Evolutionary conservation across 2,888 invertebrate genomes (phyloP).

Genomic region (Diaperis boleti): DNA sequence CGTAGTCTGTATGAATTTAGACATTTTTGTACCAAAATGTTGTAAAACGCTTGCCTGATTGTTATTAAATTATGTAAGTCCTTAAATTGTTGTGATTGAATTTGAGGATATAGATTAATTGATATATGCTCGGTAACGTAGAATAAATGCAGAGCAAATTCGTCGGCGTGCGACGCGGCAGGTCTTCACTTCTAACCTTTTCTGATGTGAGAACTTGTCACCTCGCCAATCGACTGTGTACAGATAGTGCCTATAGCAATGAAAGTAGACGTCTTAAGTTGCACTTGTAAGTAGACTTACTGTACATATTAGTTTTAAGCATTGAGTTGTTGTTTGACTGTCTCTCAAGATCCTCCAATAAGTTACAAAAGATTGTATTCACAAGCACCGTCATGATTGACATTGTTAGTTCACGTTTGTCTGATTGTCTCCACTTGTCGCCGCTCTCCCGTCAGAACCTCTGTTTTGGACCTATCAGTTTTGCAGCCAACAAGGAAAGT

Average conservation of each 20-base stretch:
- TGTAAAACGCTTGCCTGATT: constrained; percentile 43
- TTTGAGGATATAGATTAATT: constrained; percentile 39
- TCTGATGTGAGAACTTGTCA: constrained; percentile 37
- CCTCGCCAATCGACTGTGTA: constrained; percentile 55
- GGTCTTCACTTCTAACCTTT: constrained; percentile 30
- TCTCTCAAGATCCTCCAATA: constrained; percentile 28
- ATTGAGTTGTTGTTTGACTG: constrained; percentile 45
- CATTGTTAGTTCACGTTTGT: neutral
- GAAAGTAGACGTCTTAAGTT: constrained; percentile 59
- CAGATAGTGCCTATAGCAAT: constrained; percentile 64
- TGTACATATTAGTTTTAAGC: constrained; percentile 51
- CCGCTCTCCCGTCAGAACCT: too few relatives aligned
- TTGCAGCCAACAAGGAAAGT: too few relatives aligned
- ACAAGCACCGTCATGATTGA: too few relatives aligned
- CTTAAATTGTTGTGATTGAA: constrained; percentile 25
- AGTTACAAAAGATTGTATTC: constrained; percentile 38
- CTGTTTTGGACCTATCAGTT: too few relatives aligned
- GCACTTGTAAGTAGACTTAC: constrained; percentile 58
- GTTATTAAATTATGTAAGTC: constrained; percentile 36
- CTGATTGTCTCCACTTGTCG: too few relatives aligned
- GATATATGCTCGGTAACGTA: constrained; percentile 35
- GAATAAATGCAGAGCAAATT: constrained; percentile 16
- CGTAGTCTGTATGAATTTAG: constrained; percentile 47
- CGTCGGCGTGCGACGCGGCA: constrained; percentile 38
- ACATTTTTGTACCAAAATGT: constrained; percentile 47